A percentile compares a stretch with the other conserved stretches of the same genome.
Conservation (phyloP, 2,888 invertebrate species). For the Antheraea assamensis region DNA sequence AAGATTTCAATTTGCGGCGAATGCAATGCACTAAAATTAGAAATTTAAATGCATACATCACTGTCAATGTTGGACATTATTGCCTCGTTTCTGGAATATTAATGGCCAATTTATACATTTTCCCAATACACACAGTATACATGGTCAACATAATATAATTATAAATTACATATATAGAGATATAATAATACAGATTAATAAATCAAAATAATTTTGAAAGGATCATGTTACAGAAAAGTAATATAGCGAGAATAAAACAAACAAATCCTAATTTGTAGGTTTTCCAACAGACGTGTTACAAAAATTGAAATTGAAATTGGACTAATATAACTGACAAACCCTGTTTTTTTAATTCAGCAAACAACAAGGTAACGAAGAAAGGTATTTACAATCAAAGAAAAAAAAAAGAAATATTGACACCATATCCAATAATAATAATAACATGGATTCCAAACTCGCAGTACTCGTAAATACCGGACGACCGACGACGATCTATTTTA, state of each 20-base stretch:
- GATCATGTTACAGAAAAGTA: neutral
- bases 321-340: neutral
- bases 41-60: neutral
- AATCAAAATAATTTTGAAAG: neutral
- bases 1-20: neutral
- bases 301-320: neutral
- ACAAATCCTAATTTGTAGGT: neutral
- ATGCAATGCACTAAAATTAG: neutral
- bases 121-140: neutral
- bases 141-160: neutral
- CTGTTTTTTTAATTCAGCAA: neutral
- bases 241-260: neutral
- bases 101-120: neutral
- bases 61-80: neutral
- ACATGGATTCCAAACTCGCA: slow-evolving; percentile 12
- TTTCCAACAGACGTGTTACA: neutral
- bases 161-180: neutral
- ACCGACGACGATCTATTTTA: slow-evolving; percentile 68
- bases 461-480: slow-evolving; percentile 37
- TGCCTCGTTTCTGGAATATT: neutral
- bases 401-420: neutral
- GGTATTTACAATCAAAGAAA: neutral
- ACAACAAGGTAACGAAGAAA: neutral
- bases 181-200: neutral
- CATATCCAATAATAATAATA: slow-evolving; percentile 11